Evolutionary conservation across 1,140 invertebrate species (phyloP).

Genomic region (Apis florea): DNA sequence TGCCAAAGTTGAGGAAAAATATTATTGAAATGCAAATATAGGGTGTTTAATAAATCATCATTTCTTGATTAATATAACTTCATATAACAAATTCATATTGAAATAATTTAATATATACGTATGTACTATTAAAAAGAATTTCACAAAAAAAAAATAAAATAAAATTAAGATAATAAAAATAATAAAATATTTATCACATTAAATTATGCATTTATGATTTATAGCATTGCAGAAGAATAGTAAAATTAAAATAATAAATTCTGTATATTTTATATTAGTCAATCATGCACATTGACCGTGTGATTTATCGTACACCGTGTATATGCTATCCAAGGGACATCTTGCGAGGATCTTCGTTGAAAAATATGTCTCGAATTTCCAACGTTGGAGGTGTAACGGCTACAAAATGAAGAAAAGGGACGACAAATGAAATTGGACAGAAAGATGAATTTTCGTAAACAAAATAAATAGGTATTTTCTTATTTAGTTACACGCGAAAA

Average conservation of each 20-base stretch:
- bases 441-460: not conserved
- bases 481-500: not conserved
- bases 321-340: not conserved
- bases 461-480: not conserved
- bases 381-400: not conserved
- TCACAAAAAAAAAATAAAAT: too few relatives aligned
- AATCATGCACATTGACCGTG: not conserved
- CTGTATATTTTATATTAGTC: not conserved
- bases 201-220: too few relatives aligned
- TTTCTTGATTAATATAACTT: too few relatives aligned
- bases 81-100: too few relatives aligned
- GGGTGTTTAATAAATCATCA: too few relatives aligned
- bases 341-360: not conserved
- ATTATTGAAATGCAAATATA: too few relatives aligned
- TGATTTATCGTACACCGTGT: not conserved
- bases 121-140: too few relatives aligned
- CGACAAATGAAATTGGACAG: conserved; percentile 5
- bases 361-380: conserved; percentile 8
- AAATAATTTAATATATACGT: too few relatives aligned
- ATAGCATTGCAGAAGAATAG: too few relatives aligned
- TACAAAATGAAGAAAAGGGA: not conserved
- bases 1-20: too few relatives aligned
- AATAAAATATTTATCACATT: too few relatives aligned
- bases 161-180: too few relatives aligned
- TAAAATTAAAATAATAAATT: not conserved